Conservation (phyloP, 2,797 vertebrate genomes). For the Gastrophryne carolinensis region DNA sequence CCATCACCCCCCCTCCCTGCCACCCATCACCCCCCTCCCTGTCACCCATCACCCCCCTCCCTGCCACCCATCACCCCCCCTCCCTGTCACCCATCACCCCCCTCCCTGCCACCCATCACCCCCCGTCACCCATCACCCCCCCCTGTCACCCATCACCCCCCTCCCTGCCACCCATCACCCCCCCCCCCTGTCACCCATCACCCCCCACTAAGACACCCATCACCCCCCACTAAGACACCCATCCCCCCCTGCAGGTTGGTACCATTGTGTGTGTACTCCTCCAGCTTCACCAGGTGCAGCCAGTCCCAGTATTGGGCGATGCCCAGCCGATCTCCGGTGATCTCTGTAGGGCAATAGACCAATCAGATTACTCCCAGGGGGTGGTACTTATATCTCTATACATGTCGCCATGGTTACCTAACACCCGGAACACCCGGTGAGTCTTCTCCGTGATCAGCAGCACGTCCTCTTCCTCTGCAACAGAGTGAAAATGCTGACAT, state of each 20-base stretch:
- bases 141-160: too few relatives aligned
- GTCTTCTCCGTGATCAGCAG: conserved; percentile 17
- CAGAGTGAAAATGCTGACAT: too few relatives aligned
- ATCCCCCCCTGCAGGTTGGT: neutral
- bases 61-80: too few relatives aligned
- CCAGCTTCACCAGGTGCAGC: conserved; percentile 25
- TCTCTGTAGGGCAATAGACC: neutral
- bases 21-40: too few relatives aligned
- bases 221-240: neutral
- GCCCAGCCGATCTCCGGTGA: neutral
- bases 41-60: too few relatives aligned
- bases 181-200: neutral
- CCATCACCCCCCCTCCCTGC: neutral
- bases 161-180: too few relatives aligned
- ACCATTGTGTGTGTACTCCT: neutral
- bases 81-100: neutral
- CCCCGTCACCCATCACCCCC: neutral
- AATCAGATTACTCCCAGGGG: neutral
- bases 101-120: neutral
- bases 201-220: neutral
- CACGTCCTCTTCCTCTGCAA: neutral
- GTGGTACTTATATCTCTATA: neutral
- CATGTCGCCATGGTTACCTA: neutral
- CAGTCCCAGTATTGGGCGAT: conserved; percentile 16
- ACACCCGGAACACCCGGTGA: conserved; percentile 5